A percentile compares a stretch with the other conserved stretches of the same genome.
Evolutionary conservation across 2,888 invertebrate species (phyloP).

Genomic region (Cremastinae sp.): DNA sequence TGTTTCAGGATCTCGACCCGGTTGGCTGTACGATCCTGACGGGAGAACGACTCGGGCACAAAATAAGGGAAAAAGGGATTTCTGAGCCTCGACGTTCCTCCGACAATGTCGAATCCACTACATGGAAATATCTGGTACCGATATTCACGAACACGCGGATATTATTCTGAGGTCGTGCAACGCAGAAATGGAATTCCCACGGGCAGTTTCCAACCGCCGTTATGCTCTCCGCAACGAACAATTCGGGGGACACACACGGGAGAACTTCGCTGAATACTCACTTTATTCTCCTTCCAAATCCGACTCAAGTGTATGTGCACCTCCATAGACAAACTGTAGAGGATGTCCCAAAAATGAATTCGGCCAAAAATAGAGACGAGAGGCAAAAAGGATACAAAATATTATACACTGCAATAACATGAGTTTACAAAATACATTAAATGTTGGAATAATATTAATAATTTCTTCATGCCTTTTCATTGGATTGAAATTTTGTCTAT

Average conservation of each 20-base stretch:
- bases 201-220: conserved; percentile 57
- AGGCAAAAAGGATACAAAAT: too few relatives aligned
- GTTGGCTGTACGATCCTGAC: background rate
- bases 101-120: conserved; percentile 36
- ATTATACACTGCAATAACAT: too few relatives aligned
- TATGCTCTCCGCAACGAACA: conserved; percentile 54
- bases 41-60: background rate
- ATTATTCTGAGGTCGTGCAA: conserved; percentile 18
- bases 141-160: background rate
- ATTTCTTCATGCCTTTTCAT: too few relatives aligned
- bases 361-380: too few relatives aligned
- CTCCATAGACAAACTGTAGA: background rate
- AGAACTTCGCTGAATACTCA: conserved; percentile 35
- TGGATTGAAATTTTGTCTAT: too few relatives aligned
- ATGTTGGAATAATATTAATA: too few relatives aligned
- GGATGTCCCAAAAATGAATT: too few relatives aligned
- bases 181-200: conserved; percentile 61
- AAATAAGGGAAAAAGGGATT: conserved; percentile 24
- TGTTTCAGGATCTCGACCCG: conserved; percentile 42
- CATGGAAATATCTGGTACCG: background rate
- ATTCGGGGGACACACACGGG: conserved; percentile 43
- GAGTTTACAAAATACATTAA: too few relatives aligned
- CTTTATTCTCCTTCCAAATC: background rate
- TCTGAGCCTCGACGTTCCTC: conserved; percentile 9
- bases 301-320: background rate